Evolutionary conservation across 2,888 invertebrate species (phyloP), one percentile per base, ranked within the genome.

Genomic region (Junonia oenone): DNA sequence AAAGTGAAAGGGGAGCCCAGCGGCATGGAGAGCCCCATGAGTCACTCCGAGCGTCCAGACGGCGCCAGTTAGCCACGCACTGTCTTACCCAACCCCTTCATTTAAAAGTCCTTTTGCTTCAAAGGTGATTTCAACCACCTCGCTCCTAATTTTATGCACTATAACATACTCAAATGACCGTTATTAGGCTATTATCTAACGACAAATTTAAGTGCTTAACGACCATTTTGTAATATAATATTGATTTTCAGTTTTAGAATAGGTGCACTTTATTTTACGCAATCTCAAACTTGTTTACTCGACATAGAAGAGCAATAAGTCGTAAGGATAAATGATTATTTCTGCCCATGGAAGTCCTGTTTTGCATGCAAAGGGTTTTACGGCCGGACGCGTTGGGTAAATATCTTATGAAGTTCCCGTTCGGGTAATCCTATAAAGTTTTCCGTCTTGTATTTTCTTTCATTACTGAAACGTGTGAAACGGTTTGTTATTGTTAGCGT

Each of bases 1-100:
- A 69, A 68, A 74, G 74, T 73, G 76, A 72, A 81, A 81, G 83
- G 86, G 84, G 82, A 79, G 76, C 63, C 63, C 61, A 59, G 62
- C 56, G 51, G 59, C 67, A 69, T 68, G 87, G 83, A 81, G 81
- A 79, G 80, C 72, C 88, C 87, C 67, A 73, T 89, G 89, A 89
- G 73, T 89, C 89, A 89, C 71, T 68, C 64, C 64, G 59, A 59
- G 68, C 86, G 83, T 57, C 88, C 75, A 84, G 87, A 84, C 87
- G 88, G 87, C 88, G 88, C 87, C 83, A 68, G 56, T 58, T 49
- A 61, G 65, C 63, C 74, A 75, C 73, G 74, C 75, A 76, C 76
- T 81, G 79, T 80, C 79, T 78, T 82, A 71, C 64, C 69, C 68
- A 72, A 71, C 63, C 71, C 71, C 63, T 66, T 51, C 55, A 62